Evolutionary conservation across 2,113 vertebrate genomes (phyloP).

Genomic region (Oreochromis niloticus): DNA sequence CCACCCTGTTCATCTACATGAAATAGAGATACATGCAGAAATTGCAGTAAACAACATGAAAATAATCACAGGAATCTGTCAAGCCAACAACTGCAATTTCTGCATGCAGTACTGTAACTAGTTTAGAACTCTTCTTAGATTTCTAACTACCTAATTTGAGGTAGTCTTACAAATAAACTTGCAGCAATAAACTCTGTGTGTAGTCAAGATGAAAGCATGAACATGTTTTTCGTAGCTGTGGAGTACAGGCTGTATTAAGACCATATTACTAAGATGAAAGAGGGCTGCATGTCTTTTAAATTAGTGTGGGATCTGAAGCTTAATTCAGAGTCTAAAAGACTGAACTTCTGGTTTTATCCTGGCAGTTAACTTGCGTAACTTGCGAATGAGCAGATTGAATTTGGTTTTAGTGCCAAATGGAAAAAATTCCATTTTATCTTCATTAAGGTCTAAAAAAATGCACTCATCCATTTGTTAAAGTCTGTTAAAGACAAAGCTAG

Average conservation of each 20-base stretch:
- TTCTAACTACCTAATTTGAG: neutral
- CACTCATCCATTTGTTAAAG: neutral
- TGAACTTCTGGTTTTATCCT: neutral
- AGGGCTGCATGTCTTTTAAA: neutral
- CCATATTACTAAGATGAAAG: neutral
- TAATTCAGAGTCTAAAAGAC: neutral
- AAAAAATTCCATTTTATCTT: neutral
- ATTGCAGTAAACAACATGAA: neutral
- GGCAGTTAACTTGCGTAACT: neutral
- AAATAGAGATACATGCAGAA: neutral
- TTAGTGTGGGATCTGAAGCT: neutral
- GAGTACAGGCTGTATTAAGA: neutral
- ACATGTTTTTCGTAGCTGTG: neutral
- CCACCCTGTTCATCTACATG: neutral
- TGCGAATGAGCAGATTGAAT: neutral
- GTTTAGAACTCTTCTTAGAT: neutral
- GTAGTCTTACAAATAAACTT: neutral
- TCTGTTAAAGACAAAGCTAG: neutral
- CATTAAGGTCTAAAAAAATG: neutral
- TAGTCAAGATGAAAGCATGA: neutral
- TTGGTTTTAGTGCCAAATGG: neutral
- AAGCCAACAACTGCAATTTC: neutral
- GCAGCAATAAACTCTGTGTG: neutral
- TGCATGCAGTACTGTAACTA: neutral
- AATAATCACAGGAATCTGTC: neutral